phyloP scores from a whole-genome alignment of 2,888 invertebrate species.

The Charanyca ferruginea region DNA sequence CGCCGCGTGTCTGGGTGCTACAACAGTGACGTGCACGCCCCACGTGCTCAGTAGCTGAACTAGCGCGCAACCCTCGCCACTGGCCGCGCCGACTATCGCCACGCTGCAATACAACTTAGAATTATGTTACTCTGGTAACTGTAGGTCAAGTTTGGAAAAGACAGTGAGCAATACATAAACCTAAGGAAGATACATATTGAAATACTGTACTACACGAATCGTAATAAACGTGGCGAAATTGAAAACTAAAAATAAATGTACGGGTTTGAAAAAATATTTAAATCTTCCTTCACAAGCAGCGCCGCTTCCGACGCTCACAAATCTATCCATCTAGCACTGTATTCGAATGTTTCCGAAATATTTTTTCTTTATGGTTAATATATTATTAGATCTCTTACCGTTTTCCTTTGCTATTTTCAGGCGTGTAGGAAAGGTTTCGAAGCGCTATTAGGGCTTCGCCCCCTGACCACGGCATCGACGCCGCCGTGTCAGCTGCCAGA shows the following conservation, averaged over 20 bases:
- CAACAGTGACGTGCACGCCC: constrained; percentile 80
- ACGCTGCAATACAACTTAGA: constrained; percentile 71
- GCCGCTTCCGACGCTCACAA: too few species aligned
- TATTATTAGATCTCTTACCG: constrained; percentile 63
- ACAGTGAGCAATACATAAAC: too few species aligned
- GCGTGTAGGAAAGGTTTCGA: constrained; percentile 68
- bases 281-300: too few species aligned
- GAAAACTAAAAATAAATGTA: background rate
- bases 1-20: constrained; percentile 76
- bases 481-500: constrained; percentile 83
- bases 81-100: constrained; percentile 82
- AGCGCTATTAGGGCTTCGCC: constrained; percentile 76
- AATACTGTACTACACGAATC: background rate
- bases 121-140: constrained; percentile 33
- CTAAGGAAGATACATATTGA: background rate
- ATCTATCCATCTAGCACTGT: too few species aligned
- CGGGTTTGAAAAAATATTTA: background rate
- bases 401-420: constrained; percentile 76
- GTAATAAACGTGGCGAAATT: background rate
- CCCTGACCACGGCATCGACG: constrained; percentile 83
- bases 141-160: constrained; percentile 8
- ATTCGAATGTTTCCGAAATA: too few species aligned
- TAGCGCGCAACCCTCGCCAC: constrained; percentile 82
- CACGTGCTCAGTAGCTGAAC: constrained; percentile 80
- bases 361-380: background rate